Percentiles rank a stretch among this genome's conserved stretches.
phyloP scores from a whole-genome alignment of 2,113 vertebrate genomes.

The Microcebus griseorufus region DNA sequence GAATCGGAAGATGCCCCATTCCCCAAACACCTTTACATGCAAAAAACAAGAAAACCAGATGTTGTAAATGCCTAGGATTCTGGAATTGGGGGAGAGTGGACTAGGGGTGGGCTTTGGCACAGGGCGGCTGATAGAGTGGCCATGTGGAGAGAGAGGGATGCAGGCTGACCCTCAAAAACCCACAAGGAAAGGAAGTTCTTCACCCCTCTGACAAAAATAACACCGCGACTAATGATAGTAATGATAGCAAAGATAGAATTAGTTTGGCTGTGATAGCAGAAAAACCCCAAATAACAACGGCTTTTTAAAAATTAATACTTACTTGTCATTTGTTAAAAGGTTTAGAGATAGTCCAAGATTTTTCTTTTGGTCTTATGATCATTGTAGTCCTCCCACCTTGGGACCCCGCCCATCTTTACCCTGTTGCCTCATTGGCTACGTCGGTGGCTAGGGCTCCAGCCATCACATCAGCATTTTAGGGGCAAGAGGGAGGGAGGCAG shows the following conservation, averaged over 20 bases:
- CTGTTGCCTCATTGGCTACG: background rate
- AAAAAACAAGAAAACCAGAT: background rate
- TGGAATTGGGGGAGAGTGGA: background rate
- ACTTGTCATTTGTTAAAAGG: background rate
- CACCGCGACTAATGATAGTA: background rate
- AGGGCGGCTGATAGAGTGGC: too few relatives aligned
- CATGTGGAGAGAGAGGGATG: background rate
- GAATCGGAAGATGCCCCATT: background rate
- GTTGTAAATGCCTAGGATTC: background rate
- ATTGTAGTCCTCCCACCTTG: background rate
- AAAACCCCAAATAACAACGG: background rate
- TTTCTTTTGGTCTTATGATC: background rate
- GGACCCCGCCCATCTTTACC: background rate
- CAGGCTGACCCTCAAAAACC: too few relatives aligned
- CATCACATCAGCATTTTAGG: background rate
- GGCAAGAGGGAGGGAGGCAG: background rate
- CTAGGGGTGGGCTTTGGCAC: background rate
- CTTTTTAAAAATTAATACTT: background rate
- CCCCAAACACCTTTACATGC: background rate
- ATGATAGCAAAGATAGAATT: background rate
- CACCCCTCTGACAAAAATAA: background rate
- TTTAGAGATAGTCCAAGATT: background rate
- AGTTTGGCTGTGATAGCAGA: background rate
- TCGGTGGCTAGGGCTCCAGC: background rate
- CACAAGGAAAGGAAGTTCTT: background rate